Evolutionary conservation across 2,888 invertebrate species (phyloP), one percentile per base, ranked within the genome.

Genomic region (Agriotes lineatus): DNA sequence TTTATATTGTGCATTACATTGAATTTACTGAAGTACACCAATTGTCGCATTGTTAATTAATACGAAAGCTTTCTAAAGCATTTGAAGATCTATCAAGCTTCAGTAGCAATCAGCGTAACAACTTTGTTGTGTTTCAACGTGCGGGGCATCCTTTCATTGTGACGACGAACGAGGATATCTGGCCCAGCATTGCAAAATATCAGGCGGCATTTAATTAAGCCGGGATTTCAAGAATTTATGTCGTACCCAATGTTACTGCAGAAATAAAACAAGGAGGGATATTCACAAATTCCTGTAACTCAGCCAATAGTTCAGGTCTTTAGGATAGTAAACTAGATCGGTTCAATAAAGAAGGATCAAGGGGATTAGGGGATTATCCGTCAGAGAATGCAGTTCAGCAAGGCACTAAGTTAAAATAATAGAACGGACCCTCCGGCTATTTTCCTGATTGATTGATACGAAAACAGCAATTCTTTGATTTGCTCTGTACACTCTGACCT

Each of bases 361-460:
- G 54, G 30, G n/a, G n/a, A n/a, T n/a, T n/a, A n/a, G n/a, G 35
- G 14, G 54, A 25, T 54, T 54, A 54, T 16, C 22, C 35, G 5
- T 2, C 16, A 33, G 18, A 33, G 54, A 54, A 54, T 54, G 54
- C 35, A 54, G 54, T 54, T 54, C 25, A 33, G 54, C 30, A 54
- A 54, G 54, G 35, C 54, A 54, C 54, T 54, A 54, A 54, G 54
- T 54, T 54, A 54, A 54, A 54, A 54, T 54, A 54, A 54, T 12
- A 33, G 54, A 54, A 30, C 33, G 30, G 54, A n/a, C 33, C 35
- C 33, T 35, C 30, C n/a, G 33, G 54, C 16, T 54, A 54, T 33
- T 54, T 54, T 54, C 35, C 7, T 35, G 54, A 54, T 54, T 54
- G 54, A 54, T 54, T 54, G 9, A 33, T 54, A 54, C 16, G 35